Conservation (phyloP, 1,140 invertebrate genomes). For the Lycorma delicatula region DNA sequence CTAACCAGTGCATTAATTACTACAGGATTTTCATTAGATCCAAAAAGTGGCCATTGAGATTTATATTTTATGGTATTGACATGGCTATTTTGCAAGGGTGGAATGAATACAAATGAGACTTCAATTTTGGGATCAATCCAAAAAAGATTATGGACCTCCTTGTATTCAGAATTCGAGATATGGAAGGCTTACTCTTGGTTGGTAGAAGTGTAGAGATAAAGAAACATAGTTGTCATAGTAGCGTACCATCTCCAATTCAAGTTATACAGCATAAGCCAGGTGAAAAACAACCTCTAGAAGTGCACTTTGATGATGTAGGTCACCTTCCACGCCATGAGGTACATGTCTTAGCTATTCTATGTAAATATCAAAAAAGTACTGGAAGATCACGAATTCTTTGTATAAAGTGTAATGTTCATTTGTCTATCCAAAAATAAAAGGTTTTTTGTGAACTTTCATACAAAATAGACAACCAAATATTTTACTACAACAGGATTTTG, state of each 20-base stretch:
- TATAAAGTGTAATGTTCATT: not conserved
- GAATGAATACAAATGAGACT: not conserved
- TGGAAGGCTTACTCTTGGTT: conserved; percentile 1
- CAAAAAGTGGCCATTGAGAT: no score
- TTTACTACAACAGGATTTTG: no score
- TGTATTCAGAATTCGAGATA: not conserved
- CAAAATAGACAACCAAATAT: no score
- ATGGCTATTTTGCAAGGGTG: no score
- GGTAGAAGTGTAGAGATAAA: not conserved
- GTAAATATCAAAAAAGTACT: not conserved
- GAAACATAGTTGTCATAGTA: not conserved
- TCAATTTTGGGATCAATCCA: not conserved
- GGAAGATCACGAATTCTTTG: not conserved
- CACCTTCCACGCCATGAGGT: not conserved
- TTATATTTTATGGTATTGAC: no score
- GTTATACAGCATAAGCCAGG: not conserved
- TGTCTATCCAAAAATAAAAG: no score
- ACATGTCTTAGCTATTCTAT: not conserved
- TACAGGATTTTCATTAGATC: no score
- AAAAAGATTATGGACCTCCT: conserved; percentile 2
- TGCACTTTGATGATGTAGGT: conserved; percentile 2
- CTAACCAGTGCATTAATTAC: no score
- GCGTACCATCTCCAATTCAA: not conserved
- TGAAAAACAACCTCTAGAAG: not conserved
- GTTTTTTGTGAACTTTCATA: no score